These are phyloP conservation scores for Alosa alosa DNA, from an alignment of 2,113 vertebrate genomes.

Conservation along the genomic window DNA sequence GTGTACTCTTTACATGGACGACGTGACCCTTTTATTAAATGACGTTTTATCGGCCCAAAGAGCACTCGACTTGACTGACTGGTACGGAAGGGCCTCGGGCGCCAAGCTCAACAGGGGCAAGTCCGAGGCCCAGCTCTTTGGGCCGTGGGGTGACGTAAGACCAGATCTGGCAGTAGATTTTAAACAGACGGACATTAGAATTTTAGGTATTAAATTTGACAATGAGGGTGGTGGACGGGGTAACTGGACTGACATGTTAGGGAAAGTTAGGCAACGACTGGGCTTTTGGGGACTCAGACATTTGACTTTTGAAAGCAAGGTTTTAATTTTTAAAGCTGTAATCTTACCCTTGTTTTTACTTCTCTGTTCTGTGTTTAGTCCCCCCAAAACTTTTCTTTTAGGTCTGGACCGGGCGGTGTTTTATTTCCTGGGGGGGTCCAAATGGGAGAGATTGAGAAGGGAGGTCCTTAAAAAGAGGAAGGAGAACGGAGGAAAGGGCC, in stretches of 20 bases:
- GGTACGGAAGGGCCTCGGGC: slow-evolving; percentile 13
- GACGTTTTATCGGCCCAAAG: neutral
- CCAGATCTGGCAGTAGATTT: neutral
- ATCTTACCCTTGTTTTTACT: slow-evolving; percentile 37
- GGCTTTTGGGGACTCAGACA: slow-evolving; percentile 36
- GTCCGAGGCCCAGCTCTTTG: slow-evolving; percentile 33
- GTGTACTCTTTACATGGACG: neutral
- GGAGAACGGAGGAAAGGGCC: slow-evolving; percentile 12
- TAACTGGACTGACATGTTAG: neutral
- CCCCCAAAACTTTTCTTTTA: neutral
- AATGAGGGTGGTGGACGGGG: neutral
- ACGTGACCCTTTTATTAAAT: neutral
- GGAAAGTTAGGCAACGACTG: neutral
- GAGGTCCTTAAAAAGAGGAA: neutral
- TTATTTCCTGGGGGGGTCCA: slow-evolving; percentile 25
- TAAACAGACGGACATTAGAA: neutral
- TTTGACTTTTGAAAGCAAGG: neutral
- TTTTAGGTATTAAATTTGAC: neutral
- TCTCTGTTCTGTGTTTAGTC: slow-evolving; percentile 30
- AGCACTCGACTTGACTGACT: slow-evolving; percentile 23
- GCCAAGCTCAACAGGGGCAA: slow-evolving; percentile 19
- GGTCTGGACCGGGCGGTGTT: neutral
- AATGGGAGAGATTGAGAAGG: neutral
- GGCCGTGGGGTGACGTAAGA: neutral
- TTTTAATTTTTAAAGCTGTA: slow-evolving; percentile 36